phyloP scores from a whole-genome alignment of 35 echinoderm and acorn worm genomes.

The Heliocidaris tuberculata region DNA sequence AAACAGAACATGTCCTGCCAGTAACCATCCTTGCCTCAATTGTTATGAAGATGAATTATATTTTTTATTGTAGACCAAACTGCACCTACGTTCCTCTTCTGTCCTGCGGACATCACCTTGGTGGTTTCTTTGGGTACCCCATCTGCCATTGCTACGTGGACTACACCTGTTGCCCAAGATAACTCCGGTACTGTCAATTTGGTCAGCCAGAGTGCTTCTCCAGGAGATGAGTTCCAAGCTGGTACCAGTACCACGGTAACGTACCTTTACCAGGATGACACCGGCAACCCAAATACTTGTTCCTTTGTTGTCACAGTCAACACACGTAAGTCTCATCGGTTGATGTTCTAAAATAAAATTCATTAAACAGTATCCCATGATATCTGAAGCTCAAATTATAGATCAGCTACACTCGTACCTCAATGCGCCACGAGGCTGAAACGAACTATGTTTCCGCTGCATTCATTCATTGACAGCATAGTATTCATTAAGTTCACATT shows the following conservation, averaged over 20 bases:
- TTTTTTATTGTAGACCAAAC: conserved; percentile 49
- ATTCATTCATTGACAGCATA: no score
- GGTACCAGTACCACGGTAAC: conserved; percentile 32
- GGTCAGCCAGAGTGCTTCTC: conserved; percentile 19
- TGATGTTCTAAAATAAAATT: background rate
- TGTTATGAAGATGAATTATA: background rate
- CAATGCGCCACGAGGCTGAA: no score
- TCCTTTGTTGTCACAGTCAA: conserved; percentile 55
- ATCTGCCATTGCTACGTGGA: conserved; percentile 52
- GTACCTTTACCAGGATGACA: conserved; percentile 43
- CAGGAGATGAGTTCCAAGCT: conserved; percentile 46
- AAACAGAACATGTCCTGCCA: no score
- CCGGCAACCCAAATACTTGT: conserved; percentile 36
- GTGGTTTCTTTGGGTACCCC: conserved; percentile 54
- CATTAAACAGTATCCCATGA: no score
- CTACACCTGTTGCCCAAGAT: conserved; percentile 56
- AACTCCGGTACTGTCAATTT: conserved; percentile 54
- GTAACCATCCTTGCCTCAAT: no score
- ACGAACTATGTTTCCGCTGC: no score
- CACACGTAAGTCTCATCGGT: conserved; percentile 18
- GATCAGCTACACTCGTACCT: no score
- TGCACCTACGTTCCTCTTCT: conserved; percentile 44
- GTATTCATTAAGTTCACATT: no score
- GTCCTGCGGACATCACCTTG: conserved; percentile 48
- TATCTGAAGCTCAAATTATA: no score